Conservation (phyloP, 2,888 invertebrate genomes). For the Amorpha juglandis region DNA sequence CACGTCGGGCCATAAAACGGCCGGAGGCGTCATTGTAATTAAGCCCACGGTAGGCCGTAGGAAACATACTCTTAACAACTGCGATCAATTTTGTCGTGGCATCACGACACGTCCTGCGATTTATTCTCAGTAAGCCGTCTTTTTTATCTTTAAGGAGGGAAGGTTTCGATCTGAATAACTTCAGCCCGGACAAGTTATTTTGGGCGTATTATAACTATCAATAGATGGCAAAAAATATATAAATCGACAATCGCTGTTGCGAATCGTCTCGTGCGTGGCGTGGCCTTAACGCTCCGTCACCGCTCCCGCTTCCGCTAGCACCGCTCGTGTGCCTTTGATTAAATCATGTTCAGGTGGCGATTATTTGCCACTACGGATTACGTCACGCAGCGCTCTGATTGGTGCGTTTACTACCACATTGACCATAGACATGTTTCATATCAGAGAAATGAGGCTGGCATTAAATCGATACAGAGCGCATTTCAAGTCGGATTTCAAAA, state of each 20-base stretch:
- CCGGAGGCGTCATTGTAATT: neutral
- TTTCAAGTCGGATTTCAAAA: neutral
- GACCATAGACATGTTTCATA: neutral
- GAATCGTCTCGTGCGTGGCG: neutral
- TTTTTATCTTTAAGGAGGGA: too few species aligned
- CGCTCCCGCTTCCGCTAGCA: neutral
- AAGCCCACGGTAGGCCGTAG: neutral
- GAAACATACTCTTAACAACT: neutral
- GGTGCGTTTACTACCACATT: conserved; percentile 3
- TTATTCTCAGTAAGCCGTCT: too few species aligned
- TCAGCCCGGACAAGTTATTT: too few species aligned
- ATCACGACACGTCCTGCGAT: too few species aligned
- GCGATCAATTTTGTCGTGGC: too few species aligned
- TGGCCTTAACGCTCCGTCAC: neutral
- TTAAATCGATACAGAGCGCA: neutral
- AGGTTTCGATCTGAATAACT: too few species aligned
- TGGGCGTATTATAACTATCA: too few species aligned
- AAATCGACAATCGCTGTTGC: neutral
- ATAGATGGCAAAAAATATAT: too few species aligned
- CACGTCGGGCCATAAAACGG: neutral
- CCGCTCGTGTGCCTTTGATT: conserved; percentile 37
- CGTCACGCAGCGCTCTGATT: conserved; percentile 17
- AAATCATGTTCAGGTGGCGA: conserved; percentile 41
- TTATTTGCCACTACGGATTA: conserved; percentile 34
- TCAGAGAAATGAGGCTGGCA: neutral